Conservation (phyloP, 2,888 invertebrate genomes). For the Seira musarum region DNA sequence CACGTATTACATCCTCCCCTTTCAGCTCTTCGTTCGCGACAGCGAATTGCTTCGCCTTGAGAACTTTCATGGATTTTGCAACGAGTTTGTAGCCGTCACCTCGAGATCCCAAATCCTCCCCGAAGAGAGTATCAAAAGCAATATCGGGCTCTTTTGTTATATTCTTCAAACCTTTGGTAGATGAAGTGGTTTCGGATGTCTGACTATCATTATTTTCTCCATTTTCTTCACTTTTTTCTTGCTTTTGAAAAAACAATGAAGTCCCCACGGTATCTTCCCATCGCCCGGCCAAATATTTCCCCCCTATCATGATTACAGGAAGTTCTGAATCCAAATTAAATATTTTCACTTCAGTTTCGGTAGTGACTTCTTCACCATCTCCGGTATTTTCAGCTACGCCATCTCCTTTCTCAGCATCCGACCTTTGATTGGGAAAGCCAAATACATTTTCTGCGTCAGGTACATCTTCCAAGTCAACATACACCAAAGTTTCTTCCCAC, state of each 20-base stretch:
- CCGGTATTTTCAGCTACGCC: constrained; percentile 22
- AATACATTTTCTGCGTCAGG: constrained; percentile 53
- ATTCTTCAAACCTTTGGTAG: constrained; percentile 36
- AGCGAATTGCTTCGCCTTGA: constrained; percentile 52
- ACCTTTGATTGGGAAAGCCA: constrained; percentile 43
- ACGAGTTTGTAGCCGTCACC: constrained; percentile 60
- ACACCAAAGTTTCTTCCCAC: constrained; percentile 65
- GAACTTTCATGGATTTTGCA: constrained; percentile 60
- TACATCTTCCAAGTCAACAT: constrained; percentile 67
- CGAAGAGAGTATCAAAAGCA: constrained; percentile 59
- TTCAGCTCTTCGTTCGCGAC: constrained; percentile 41
- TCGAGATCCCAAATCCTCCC: constrained; percentile 22
- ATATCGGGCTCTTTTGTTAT: constrained; percentile 58
- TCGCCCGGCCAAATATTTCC: constrained; percentile 58
- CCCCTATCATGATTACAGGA: constrained; percentile 63
- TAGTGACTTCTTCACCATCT: constrained; percentile 35
- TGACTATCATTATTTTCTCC: neutral
- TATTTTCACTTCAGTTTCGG: constrained; percentile 60
- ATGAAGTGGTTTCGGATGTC: neutral
- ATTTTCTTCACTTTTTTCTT: constrained; percentile 13
- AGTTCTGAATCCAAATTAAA: constrained; percentile 63
- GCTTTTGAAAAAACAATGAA: constrained; percentile 64
- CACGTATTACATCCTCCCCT: constrained; percentile 45
- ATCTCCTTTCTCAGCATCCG: constrained; percentile 6
- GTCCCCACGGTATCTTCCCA: constrained; percentile 65